phyloP scores from a whole-genome alignment of 2,888 invertebrate species.

The Eupithecia subumbrata region DNA sequence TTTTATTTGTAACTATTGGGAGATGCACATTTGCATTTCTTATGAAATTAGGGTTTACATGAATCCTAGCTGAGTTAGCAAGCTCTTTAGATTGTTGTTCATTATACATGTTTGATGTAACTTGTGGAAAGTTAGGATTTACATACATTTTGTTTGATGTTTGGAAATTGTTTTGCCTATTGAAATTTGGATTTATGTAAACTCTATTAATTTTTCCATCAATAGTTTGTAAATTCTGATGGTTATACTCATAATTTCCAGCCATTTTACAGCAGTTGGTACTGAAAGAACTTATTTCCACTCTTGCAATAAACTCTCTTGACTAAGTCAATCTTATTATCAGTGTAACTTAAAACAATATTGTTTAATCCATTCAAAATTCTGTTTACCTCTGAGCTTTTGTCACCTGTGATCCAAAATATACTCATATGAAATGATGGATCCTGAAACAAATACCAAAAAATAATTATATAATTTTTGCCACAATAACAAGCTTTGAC shows the following conservation, averaged over 20 bases:
- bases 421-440: constrained; percentile 94
- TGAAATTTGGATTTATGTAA: constrained; percentile 77
- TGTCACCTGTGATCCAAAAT: constrained; percentile 90
- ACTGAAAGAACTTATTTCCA: constrained; percentile 89
- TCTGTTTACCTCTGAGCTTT: constrained; percentile 75
- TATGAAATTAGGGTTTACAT: constrained; percentile 79
- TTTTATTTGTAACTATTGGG: constrained; percentile 8
- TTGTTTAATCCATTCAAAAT: constrained; percentile 80
- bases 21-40: constrained; percentile 23
- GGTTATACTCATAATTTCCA: constrained; percentile 31
- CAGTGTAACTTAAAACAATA: constrained; percentile 61
- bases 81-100: constrained; percentile 17
- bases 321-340: constrained; percentile 75
- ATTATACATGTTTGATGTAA: constrained; percentile 31
- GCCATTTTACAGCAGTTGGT: constrained; percentile 70
- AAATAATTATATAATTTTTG: background rate
- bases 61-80: constrained; percentile 62
- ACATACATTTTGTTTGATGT: constrained; percentile 55
- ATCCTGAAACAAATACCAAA: constrained; percentile 82
- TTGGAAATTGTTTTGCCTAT: constrained; percentile 42
- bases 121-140: constrained; percentile 66
- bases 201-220: constrained; percentile 57
- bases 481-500: no score
- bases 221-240: constrained; percentile 37
- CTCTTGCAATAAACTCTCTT: constrained; percentile 87